Evolutionary conservation across 2,113 vertebrate species (phyloP).

Genomic region (Ciconia maguari): DNA sequence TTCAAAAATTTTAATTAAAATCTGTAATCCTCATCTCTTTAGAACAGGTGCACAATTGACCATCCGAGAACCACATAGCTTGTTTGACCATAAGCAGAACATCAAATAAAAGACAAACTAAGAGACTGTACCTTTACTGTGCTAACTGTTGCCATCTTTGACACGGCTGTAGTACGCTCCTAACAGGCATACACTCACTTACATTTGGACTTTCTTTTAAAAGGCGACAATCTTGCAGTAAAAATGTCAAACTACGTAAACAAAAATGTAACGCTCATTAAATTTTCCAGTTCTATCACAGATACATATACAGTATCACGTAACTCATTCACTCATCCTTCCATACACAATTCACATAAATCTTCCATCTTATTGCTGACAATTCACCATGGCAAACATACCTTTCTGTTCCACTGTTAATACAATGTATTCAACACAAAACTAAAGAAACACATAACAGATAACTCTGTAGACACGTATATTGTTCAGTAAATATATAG

Average conservation of each 20-base stretch:
- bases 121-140: accelerated
- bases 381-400: neutral
- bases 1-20: neutral
- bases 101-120: neutral
- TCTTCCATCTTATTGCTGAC: neutral
- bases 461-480: neutral
- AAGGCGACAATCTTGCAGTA: neutral
- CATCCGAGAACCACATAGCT: neutral
- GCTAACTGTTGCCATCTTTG: neutral
- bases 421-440: neutral
- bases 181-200: neutral
- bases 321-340: neutral
- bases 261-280: neutral
- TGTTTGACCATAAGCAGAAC: neutral
- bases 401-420: neutral
- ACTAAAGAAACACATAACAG: neutral
- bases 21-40: neutral
- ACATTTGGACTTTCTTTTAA: neutral
- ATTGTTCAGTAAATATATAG: accelerated
- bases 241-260: neutral
- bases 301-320: neutral
- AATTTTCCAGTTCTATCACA: neutral
- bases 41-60: neutral
- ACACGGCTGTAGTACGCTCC: neutral
- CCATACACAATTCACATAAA: neutral